These are phyloP conservation scores for Vulpes ferrilata DNA, from an alignment of 2,113 vertebrate genomes.

Conservation along the genomic window DNA sequence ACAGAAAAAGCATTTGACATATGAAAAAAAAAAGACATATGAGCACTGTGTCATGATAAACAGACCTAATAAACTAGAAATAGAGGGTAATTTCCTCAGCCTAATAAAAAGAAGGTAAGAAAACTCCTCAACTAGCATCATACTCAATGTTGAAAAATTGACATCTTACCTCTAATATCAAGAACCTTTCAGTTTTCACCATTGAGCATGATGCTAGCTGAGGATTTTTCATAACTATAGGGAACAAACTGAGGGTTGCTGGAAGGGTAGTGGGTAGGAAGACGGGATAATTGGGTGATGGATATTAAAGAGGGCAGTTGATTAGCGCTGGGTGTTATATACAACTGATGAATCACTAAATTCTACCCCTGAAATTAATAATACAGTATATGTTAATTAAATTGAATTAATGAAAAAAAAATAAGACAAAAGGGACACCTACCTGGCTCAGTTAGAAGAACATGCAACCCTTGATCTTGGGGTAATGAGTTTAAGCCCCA, in stretches of 20 bases:
- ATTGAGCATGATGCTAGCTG: not conserved
- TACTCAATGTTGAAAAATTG: not conserved
- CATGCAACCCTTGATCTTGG: not conserved
- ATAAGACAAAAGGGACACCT: not conserved
- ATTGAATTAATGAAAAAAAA: not conserved
- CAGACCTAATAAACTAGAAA: not conserved
- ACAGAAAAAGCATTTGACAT: not conserved
- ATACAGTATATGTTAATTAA: not conserved
- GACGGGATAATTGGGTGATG: not conserved
- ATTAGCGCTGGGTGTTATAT: not conserved
- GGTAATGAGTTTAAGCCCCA: not conserved
- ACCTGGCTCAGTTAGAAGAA: not conserved
- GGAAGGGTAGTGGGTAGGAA: not conserved
- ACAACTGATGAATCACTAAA: not conserved
- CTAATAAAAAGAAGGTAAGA: not conserved
- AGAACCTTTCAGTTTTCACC: not conserved
- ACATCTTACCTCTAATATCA: not conserved
- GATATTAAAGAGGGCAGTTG: not conserved
- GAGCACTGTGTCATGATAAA: not conserved
- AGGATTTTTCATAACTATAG: not conserved
- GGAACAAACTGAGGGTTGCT: not conserved
- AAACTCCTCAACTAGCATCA: not conserved
- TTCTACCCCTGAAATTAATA: not conserved
- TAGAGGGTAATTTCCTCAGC: not conserved
- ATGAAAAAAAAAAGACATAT: too few relatives aligned